These are phyloP conservation scores for Sebastes vulpes DNA, from an alignment of 2,797 vertebrate genomes.

Conservation along the genomic window DNA sequence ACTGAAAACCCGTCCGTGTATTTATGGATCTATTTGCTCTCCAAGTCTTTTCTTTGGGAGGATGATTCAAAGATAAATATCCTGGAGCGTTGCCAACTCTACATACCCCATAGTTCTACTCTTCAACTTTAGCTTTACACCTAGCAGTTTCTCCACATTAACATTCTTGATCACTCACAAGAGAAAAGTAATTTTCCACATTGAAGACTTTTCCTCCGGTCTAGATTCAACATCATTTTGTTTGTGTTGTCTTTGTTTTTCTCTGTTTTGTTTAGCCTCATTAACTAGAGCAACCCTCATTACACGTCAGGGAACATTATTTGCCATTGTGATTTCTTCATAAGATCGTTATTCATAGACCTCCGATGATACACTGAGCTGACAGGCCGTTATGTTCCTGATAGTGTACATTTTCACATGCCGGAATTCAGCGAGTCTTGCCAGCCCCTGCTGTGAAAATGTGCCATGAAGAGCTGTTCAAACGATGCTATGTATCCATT, in stretches of 20 bases:
- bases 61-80: constrained; percentile 67
- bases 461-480: not conserved
- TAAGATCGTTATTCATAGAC: constrained; percentile 24
- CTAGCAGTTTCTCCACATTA: constrained; percentile 15
- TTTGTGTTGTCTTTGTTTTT: constrained; percentile 10
- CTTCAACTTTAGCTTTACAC: not conserved
- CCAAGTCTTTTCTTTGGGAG: constrained; percentile 56
- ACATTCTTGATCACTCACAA: constrained; percentile 28
- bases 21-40: constrained; percentile 67
- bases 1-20: constrained; percentile 40
- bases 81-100: constrained; percentile 18
- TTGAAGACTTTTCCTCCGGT: constrained; percentile 21
- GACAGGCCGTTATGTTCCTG: constrained; percentile 1
- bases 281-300: constrained; percentile 41
- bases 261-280: constrained; percentile 37
- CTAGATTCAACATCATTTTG: constrained; percentile 20
- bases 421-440: not conserved
- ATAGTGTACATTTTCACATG: not conserved
- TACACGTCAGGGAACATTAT: constrained; percentile 30
- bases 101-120: not conserved
- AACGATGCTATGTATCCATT: not conserved
- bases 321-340: constrained; percentile 14
- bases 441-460: constrained; percentile 21
- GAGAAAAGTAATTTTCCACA: constrained; percentile 37
- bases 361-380: not conserved